Conservation (phyloP, 2,797 vertebrate genomes). For the Hippoglossus hippoglossus region DNA sequence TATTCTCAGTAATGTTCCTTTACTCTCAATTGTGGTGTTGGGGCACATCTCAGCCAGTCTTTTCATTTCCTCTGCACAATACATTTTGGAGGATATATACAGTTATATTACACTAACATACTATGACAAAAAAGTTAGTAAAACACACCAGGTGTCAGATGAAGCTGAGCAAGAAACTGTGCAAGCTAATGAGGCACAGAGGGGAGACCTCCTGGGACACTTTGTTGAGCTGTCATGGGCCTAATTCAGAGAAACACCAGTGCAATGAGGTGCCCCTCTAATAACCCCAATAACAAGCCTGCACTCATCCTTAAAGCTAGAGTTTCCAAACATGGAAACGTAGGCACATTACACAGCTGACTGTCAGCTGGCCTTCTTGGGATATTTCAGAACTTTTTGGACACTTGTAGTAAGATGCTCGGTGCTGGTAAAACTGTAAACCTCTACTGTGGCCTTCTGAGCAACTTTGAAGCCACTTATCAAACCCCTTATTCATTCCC, state of each 20-base stretch:
- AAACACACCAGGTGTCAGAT: background rate
- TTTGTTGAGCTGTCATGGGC: conserved; percentile 6
- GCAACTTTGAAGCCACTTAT: conserved; percentile 44
- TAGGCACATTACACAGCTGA: conserved; percentile 1
- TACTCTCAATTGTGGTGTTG: conserved; percentile 6
- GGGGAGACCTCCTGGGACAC: conserved; percentile 14
- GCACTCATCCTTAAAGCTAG: conserved; percentile 15
- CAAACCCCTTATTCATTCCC: conserved; percentile 32
- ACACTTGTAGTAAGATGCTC: conserved; percentile 16
- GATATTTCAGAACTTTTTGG: conserved; percentile 4
- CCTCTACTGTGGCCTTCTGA: conserved; percentile 70
- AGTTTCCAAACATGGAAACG: conserved; percentile 15
- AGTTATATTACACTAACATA: background rate
- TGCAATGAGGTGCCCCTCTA: background rate
- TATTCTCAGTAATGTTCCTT: conserved; percentile 13
- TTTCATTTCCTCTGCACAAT: conserved; percentile 18
- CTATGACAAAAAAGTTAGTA: background rate
- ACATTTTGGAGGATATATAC: background rate
- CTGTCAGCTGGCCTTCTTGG: conserved; percentile 16
- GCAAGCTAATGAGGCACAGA: conserved; percentile 9
- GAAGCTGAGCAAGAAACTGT: conserved; percentile 8
- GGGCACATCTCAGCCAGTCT: conserved; percentile 1
- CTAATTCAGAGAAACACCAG: conserved; percentile 24
- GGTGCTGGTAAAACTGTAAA: conserved; percentile 62
- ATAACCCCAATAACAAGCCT: conserved; percentile 8